A percentile compares a stretch with the other conserved stretches of the same genome.
phyloP scores from a whole-genome alignment of 2,113 vertebrate species.

The Labeo rohita region DNA sequence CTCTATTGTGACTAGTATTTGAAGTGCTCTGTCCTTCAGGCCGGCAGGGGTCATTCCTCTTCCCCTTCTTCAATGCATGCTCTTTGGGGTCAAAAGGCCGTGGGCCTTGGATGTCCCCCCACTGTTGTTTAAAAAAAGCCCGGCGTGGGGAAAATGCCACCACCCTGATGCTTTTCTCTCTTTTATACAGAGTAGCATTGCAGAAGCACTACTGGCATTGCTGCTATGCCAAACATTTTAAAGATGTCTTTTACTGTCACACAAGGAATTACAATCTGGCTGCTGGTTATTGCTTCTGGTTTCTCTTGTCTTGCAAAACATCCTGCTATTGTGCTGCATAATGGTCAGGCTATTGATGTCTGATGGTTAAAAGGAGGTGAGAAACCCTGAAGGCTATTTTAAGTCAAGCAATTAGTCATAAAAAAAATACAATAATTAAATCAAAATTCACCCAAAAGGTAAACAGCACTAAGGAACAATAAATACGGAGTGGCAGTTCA shows the following conservation, averaged over 20 bases:
- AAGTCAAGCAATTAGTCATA: conserved; percentile 61
- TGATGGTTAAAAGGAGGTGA: conserved; percentile 64
- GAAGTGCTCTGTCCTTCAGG: conserved; percentile 64
- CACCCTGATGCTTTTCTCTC: conserved; percentile 38
- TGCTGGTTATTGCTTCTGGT: conserved; percentile 17
- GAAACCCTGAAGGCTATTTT: conserved; percentile 67
- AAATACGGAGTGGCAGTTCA: neutral
- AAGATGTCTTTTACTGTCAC: neutral
- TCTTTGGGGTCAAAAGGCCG: conserved; percentile 87
- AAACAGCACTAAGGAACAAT: neutral
- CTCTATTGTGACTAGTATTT: conserved; percentile 64
- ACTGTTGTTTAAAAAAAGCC: conserved; percentile 62
- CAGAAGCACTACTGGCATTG: conserved; percentile 9
- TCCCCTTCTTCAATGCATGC: conserved; percentile 86
- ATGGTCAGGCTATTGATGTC: conserved; percentile 62
- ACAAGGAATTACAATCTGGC: neutral
- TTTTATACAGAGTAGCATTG: conserved; percentile 20
- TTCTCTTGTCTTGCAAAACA: conserved; percentile 68
- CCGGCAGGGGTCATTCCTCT: conserved; percentile 79
- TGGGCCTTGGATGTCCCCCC: conserved; percentile 67
- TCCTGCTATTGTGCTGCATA: conserved; percentile 65
- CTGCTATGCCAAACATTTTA: conserved; percentile 17
- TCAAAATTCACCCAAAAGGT: neutral
- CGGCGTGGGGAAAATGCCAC: conserved; percentile 50
- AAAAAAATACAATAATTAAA: conserved; percentile 49